A percentile compares a stretch with the other conserved stretches of the same genome.
phyloP scores from a whole-genome alignment of 2,888 invertebrate species.

The Ophioninae sp. region DNA sequence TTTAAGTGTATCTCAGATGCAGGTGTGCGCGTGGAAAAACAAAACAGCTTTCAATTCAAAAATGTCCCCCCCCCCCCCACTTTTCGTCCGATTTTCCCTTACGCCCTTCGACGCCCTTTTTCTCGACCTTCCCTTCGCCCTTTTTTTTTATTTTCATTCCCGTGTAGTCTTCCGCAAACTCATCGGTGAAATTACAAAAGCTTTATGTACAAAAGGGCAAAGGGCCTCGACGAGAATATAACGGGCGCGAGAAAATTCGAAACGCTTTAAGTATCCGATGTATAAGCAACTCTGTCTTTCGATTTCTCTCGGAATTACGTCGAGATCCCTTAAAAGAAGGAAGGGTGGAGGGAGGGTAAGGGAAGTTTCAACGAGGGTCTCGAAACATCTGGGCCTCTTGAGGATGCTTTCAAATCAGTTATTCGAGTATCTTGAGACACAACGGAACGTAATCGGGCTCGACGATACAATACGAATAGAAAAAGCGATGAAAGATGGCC shows the following conservation, averaged over 20 bases:
- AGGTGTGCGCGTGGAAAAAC: background rate
- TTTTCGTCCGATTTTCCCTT: background rate
- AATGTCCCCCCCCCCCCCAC: background rate
- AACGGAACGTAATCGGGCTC: constrained; percentile 17
- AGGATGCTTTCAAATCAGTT: constrained; percentile 73
- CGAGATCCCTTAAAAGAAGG: constrained; percentile 15
- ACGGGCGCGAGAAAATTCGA: background rate
- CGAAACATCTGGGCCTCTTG: constrained; percentile 61
- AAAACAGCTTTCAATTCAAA: background rate
- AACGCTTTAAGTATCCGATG: background rate
- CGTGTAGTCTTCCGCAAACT: background rate
- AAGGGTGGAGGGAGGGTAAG: constrained; percentile 31
- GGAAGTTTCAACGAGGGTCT: constrained; percentile 46
- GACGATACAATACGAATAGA: constrained; percentile 13
- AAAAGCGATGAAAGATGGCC: constrained; percentile 33
- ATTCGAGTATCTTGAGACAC: constrained; percentile 62
- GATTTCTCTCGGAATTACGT: constrained; percentile 44
- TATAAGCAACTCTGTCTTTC: constrained; percentile 23
- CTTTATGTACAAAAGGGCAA: background rate
- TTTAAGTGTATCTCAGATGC: background rate
- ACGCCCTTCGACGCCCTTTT: too few relatives aligned
- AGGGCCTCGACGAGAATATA: background rate
- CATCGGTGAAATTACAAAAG: background rate
- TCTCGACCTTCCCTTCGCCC: background rate
- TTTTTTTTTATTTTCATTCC: background rate